These are phyloP conservation scores for Caprella mutica DNA, from an alignment of 2,888 invertebrate species.

Conservation along the genomic window DNA sequence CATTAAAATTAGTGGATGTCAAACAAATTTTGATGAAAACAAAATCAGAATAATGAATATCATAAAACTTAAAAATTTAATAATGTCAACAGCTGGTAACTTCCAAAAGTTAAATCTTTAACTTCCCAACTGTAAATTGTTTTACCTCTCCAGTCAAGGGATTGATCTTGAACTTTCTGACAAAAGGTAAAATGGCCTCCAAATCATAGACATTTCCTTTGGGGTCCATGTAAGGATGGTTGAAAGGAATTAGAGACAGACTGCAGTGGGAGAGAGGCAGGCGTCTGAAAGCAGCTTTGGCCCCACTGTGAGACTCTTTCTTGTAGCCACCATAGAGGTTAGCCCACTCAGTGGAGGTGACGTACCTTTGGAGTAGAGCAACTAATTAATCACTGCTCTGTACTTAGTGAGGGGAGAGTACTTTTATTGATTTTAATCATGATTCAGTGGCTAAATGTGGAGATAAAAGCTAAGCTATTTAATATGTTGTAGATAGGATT, in stretches of 20 bases:
- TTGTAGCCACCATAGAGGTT: slow-evolving; percentile 81
- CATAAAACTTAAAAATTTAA: too few relatives aligned
- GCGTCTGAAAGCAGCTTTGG: slow-evolving; percentile 70
- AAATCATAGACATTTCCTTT: slow-evolving; percentile 90
- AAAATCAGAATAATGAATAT: too few relatives aligned
- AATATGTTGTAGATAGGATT: neutral
- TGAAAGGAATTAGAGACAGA: slow-evolving; percentile 80
- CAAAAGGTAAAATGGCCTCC: slow-evolving; percentile 68
- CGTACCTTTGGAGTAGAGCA: slow-evolving; percentile 50
- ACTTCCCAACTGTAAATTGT: neutral
- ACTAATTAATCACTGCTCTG: neutral
- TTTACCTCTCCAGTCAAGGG: slow-evolving; percentile 78
- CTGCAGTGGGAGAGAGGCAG: slow-evolving; percentile 89
- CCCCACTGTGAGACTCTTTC: slow-evolving; percentile 52
- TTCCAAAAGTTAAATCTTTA: too few relatives aligned
- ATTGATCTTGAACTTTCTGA: slow-evolving; percentile 83
- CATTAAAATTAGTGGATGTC: too few relatives aligned
- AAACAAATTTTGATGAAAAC: too few relatives aligned
- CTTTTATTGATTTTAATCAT: too few relatives aligned
- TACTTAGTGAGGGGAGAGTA: slow-evolving; percentile 4
- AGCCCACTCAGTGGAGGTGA: slow-evolving; percentile 78
- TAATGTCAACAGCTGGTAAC: too few relatives aligned
- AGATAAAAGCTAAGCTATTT: neutral
- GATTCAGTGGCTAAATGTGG: neutral
- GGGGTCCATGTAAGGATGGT: slow-evolving; percentile 69